Conservation (phyloP, 2,113 vertebrate species). For the Strix uralensis region DNA sequence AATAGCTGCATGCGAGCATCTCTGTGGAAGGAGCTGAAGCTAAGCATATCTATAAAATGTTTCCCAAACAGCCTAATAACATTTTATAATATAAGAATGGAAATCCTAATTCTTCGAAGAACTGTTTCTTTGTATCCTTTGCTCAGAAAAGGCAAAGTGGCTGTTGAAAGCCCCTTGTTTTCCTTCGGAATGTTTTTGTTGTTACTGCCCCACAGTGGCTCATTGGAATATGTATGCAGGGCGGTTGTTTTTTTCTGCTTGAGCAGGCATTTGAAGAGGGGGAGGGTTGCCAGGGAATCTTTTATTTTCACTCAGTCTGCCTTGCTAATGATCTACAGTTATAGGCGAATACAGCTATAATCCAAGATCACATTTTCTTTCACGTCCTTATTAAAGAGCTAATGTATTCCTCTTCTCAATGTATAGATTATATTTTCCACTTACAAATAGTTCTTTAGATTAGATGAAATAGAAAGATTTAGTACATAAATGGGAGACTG, state of each 20-base stretch:
- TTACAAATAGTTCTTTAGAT: constrained; percentile 32
- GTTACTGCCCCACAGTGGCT: constrained; percentile 71
- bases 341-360: constrained; percentile 18
- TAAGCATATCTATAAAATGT: neutral
- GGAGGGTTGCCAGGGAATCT: constrained; percentile 34
- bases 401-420: constrained; percentile 4
- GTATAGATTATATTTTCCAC: constrained; percentile 38
- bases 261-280: constrained; percentile 36
- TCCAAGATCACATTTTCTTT: constrained; percentile 45
- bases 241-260: constrained; percentile 26
- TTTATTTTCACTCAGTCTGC: constrained; percentile 36
- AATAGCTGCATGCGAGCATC: neutral
- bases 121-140: neutral
- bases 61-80: constrained; percentile 7
- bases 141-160: neutral
- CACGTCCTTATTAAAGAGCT: constrained; percentile 29
- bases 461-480: constrained; percentile 15
- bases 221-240: constrained; percentile 64
- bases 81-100: neutral
- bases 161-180: constrained; percentile 39
- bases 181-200: constrained; percentile 66
- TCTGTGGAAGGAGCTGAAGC: neutral
- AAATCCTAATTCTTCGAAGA: constrained; percentile 19
- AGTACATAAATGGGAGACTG: constrained; percentile 49
- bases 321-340: constrained; percentile 60